Percentiles rank a stretch among this genome's conserved stretches.
Evolutionary conservation across 2,888 invertebrate genomes (phyloP).

Genomic region (Drosophila seclusa): DNA sequence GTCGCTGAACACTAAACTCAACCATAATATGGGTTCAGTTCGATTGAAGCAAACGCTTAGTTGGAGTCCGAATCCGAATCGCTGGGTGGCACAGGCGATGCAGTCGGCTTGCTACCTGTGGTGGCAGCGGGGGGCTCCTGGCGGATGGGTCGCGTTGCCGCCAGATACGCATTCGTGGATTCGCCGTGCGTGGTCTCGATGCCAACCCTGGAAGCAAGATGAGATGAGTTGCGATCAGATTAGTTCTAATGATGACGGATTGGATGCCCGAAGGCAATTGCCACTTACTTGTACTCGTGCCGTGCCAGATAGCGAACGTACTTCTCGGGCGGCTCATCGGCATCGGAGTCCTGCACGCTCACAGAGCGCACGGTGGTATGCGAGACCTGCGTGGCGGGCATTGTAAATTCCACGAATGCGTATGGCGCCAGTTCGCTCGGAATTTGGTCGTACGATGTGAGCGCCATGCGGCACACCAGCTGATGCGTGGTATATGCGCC

Average conservation of each 20-base stretch:
- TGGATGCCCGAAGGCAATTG: not conserved
- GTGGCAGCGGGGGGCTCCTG: conserved; percentile 78
- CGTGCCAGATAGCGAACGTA: conserved; percentile 98
- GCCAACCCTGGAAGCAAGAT: conserved; percentile 88
- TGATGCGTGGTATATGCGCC: conserved; percentile 99
- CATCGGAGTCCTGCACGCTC: conserved; percentile 93
- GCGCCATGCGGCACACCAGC: conserved; percentile 96
- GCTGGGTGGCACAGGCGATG: conserved; percentile 85
- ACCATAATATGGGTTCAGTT: conserved; percentile 3
- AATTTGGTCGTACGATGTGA: conserved; percentile 98
- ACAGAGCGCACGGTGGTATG: conserved; percentile 98
- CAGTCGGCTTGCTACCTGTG: conserved; percentile 84
- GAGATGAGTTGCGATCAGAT: not conserved
- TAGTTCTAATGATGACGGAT: not conserved
- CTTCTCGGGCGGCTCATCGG: conserved; percentile 97
- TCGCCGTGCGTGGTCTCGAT: conserved; percentile 94
- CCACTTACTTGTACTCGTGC: conserved; percentile 94
- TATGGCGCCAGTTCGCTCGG: conserved; percentile 96
- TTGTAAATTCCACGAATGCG: conserved; percentile 98
- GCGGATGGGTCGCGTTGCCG: conserved; percentile 87
- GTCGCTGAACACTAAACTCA: conserved; percentile 8
- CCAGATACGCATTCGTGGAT: conserved; percentile 88
- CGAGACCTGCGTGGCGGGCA: conserved; percentile 98
- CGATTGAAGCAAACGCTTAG: conserved; percentile 71
- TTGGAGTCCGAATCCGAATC: conserved; percentile 87